phyloP scores from a whole-genome alignment of 2,888 invertebrate species.

The Syrista parreyssii region DNA sequence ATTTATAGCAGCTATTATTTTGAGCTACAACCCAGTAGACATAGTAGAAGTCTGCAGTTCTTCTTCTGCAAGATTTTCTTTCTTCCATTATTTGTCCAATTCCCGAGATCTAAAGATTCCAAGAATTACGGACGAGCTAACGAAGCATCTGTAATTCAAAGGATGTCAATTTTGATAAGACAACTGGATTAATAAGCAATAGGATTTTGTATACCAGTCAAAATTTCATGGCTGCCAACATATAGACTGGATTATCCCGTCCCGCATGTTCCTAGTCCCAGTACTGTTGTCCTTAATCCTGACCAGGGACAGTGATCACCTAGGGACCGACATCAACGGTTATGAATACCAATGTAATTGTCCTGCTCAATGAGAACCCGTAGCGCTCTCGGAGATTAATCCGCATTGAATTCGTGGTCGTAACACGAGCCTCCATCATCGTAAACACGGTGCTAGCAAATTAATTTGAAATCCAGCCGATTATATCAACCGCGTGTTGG shows the following conservation, averaged over 20 bases:
- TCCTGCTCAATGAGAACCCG: constrained; percentile 17
- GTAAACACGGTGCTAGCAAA: constrained; percentile 39
- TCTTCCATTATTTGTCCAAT: background rate
- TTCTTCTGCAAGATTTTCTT: background rate
- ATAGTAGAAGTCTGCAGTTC: background rate
- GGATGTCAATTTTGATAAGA: background rate
- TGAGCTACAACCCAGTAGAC: background rate
- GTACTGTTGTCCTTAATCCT: background rate
- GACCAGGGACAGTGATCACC: background rate
- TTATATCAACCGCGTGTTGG: background rate
- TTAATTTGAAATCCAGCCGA: constrained; percentile 37
- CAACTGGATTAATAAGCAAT: background rate
- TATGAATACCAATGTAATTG: constrained; percentile 39
- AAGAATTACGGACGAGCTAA: background rate
- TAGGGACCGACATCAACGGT: constrained; percentile 9
- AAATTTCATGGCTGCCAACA: background rate
- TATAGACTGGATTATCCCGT: background rate
- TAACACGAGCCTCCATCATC: constrained; percentile 32
- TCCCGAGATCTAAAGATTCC: background rate
- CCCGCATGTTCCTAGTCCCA: background rate
- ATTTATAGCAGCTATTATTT: background rate
- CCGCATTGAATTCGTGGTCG: constrained; percentile 26
- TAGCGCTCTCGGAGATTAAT: constrained; percentile 19
- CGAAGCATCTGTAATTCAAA: background rate
- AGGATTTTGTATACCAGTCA: background rate